phyloP scores from a whole-genome alignment of 2,113 vertebrate species.

The Cromileptes altivelis region DNA sequence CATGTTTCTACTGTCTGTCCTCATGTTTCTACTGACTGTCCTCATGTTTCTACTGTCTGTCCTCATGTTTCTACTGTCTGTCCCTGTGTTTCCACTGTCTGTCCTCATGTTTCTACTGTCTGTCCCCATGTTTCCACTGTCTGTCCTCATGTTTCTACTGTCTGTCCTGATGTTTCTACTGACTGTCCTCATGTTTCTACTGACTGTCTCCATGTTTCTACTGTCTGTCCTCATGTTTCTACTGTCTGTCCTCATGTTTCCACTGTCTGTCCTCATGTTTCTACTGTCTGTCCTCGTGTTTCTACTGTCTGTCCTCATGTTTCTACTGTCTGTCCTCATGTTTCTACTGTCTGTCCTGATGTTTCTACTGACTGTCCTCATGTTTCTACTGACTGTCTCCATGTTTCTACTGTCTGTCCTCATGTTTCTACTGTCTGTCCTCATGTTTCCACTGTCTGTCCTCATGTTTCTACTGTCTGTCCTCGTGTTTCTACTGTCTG shows the following conservation, averaged over 20 bases:
- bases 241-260: background rate
- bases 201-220: background rate
- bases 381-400: background rate
- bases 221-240: background rate
- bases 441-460: background rate
- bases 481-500: too few species aligned
- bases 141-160: background rate
- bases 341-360: background rate
- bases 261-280: background rate
- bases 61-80: too few species aligned
- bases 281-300: too few species aligned
- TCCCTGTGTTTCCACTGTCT: background rate
- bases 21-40: background rate
- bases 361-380: background rate
- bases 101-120: background rate
- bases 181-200: background rate
- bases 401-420: background rate
- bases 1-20: background rate
- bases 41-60: too few species aligned
- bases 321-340: too few species aligned
- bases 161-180: background rate
- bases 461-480: too few species aligned
- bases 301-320: too few species aligned
- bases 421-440: background rate
- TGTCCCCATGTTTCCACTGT: background rate